Base-by-base conservation (phyloP, 2,888 invertebrate species). In the Prostheceraeus crozeri region DNA sequence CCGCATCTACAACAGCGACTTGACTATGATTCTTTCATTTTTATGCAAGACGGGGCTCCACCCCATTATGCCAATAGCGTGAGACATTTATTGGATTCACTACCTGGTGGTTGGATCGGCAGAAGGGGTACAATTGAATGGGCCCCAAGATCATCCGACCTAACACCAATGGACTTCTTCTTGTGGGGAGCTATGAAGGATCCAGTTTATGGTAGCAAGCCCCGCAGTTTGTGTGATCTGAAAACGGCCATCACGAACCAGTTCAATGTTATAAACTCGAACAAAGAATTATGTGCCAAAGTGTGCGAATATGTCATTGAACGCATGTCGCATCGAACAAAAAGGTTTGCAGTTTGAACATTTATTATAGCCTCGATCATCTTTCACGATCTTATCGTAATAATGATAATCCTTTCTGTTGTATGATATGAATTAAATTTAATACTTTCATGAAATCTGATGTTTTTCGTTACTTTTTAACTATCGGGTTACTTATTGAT, bases 281-380 rank as follows among this genome's bases (percentile, higher is more conserved):
- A 40, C 19, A 40, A 40, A 40, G 19, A 14, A 40, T 23, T 40
- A 40, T 40, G 40, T 33, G 33, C 33, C 33, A 33, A 33, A 33
- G 33, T 40, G 8, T 40, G 48, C 48, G 28, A 48, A 30, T 48
- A 23, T 48, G 48, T 30, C 27, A 28, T 48, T 48, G 27, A 48
- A 11, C 48, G 23, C 27, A 48, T 48, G 48, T 28, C 48, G 48
- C 48, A 48, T 48, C 27, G 48, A 48, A 48, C 27, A 28, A 28
- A 28, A 23, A 28, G 48, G 48, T 25, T 25, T 25, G 28, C 19
- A 48, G 25, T 48, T 48, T 48, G 23, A 48, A 48, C 48, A 48
- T 30, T 30, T 48, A 28, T 48, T 48, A 30, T 48, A 48, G n/a
- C n/a, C n/a, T n/a, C n/a, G n/a, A n/a, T n/a, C n/a, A n/a, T n/a